Base-by-base conservation (phyloP, 2,113 vertebrate species). In the Potamarius usumacintae region DNA sequence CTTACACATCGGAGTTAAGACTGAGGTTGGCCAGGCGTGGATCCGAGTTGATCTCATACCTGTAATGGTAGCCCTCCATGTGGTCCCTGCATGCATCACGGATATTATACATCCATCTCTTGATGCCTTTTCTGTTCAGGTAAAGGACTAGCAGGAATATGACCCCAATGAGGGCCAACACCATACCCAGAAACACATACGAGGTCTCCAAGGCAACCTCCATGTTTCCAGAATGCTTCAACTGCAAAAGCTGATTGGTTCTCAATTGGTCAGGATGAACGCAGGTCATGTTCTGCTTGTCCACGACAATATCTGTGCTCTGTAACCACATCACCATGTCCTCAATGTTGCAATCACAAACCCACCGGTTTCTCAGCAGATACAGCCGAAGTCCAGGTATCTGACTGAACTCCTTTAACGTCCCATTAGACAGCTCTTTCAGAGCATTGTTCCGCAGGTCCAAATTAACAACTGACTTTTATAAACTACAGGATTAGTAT, bases 51-150 rank as follows among this genome's bases (percentile, higher is more conserved):
- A 99, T 97, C 94, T 99, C 98, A 0, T 99, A 99, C 93, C 98
- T 96, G 95, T 99, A 99, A 93, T 99, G 97, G 93, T 99, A 99
- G 7, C 98, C 98, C 91, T 99, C 98, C 98, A 99, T 99, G 93
- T 99, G 98, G 95, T 99, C 98, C 93, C 98, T 96, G 93, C 98
- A 99, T 77, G 98, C 98, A 74, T 99, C 98, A 92, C 98, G 94
- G 93, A 99, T 97, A 93, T 99, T 99, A 91, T 99, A 97, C 82
- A 99, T 96, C 98, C 98, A 99, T 90, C 97, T 97, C 94, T 99
- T 99, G 93, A 99, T 99, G 83, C 98, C 98, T 91, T 98, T 99
- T 85, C 98, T 95, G 95, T 99, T 99, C 92, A 99, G 94, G 94
- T 99, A 99, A 90, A 99, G 97, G 91, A 99, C 98, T 80, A 99